Base-by-base conservation (phyloP, 2,888 invertebrate species). In the Ectobius pallidus region DNA sequence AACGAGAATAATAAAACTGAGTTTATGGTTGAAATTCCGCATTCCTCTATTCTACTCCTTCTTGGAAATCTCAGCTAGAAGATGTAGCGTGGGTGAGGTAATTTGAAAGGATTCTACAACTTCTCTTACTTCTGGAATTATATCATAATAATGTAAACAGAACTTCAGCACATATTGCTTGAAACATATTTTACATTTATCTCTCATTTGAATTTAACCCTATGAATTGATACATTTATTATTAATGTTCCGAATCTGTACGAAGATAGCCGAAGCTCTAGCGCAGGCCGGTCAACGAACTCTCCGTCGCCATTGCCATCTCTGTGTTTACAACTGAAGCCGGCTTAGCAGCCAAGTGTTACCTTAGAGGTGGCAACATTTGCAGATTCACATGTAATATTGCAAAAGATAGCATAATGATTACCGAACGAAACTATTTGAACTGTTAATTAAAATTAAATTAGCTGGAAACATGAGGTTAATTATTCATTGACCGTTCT, bases 261-360 rank as follows among this genome's bases (percentile, higher is more conserved):
- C 65, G 65, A 65, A 65, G 39, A 46, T 65, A 25, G 25, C 65
- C 65, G 65, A 65, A 46, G 39, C 22, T n/a, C 27, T 65, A n/a
- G 34, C 25, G 18, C n/a, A 42, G 25, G 18, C 44, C 44, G 65
- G 65, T 65, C 65, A 65, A 65, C 27, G 65, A 65, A 65, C 65
- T 61, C 34, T n/a, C 65, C 25, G 44, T 25, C 25, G 55, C 27
- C 55, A 34, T 34, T 34, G 34, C 58, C 58, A 30, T 30, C 3
- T 9, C 52, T 7, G 30, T 65, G 65, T 65, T 65, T 65, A 65
- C 65, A 65, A 65, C 30, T 61, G 32, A 32, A 32, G 61, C 61
- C 34, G 34, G 34, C 34, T 7, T 7, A 11, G 34, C 34, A 34
- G 34, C 34, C 7, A 34, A n/a, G n/a, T n/a, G 30, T 58, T 58